These are phyloP conservation scores for Griposia aprilina DNA, from an alignment of 2,888 invertebrate species.

Conservation along the genomic window DNA sequence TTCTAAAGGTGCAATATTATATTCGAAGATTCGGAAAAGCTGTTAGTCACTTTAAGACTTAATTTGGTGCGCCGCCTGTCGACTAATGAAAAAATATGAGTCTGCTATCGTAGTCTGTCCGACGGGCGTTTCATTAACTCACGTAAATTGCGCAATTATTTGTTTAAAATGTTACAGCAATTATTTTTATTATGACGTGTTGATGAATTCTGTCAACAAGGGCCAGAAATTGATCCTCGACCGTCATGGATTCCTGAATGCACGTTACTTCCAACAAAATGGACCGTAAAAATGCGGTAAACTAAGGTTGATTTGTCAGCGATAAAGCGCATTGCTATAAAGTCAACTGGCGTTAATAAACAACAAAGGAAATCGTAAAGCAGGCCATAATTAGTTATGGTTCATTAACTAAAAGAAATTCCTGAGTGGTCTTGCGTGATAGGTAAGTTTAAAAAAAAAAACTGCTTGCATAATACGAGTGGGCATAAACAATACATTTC, in stretches of 20 bases:
- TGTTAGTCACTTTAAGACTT: constrained; percentile 61
- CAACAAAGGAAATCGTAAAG: constrained; percentile 66
- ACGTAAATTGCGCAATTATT: constrained; percentile 69
- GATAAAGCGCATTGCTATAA: constrained; percentile 67
- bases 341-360: constrained; percentile 63
- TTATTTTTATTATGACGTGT: constrained; percentile 16
- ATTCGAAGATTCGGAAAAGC: constrained; percentile 35
- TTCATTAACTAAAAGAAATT: constrained; percentile 43
- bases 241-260: constrained; percentile 47
- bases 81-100: constrained; percentile 75
- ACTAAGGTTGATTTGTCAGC: constrained; percentile 73
- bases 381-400: constrained; percentile 57
- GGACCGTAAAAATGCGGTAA: constrained; percentile 72
- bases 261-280: constrained; percentile 64
- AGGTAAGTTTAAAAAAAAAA: too few species aligned
- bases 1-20: constrained; percentile 11
- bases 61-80: constrained; percentile 65
- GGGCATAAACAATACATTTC: constrained; percentile 24
- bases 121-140: constrained; percentile 68
- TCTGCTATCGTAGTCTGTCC: constrained; percentile 60
- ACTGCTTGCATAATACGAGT: constrained; percentile 20
- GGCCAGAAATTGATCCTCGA: constrained; percentile 54
- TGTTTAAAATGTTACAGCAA: constrained; percentile 51
- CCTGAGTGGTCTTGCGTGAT: constrained; percentile 35
- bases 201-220: constrained; percentile 10